Base-by-base conservation (phyloP, 2,797 vertebrate species). In the Rallus crepitans region DNA sequence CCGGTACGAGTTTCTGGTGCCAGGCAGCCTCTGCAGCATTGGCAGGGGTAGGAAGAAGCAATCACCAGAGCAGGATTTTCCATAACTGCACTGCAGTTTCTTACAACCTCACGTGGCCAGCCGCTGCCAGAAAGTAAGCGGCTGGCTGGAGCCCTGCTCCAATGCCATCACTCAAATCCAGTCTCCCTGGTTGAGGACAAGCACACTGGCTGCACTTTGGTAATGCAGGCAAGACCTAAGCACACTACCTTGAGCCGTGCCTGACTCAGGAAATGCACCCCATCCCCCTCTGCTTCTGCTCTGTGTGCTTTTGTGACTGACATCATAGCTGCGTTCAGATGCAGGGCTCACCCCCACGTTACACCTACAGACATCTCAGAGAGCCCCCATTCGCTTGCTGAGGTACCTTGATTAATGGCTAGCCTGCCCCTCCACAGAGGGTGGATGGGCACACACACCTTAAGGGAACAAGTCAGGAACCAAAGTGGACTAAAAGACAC, bases 21-120 rank as follows among this genome's bases (percentile, higher is more conserved):
- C 93, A 96, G 82, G 53, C 92, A 93, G 83, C 63, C 61, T 87
- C 93, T 90, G 96, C 96, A 82, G 96, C 80, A 52, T 57, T 96
- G 96, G 95, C 96, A 90, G 76, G 84, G 82, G 73, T 23, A 76
- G n/a, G 82, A 88, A 84, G 72, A 66, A 75, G 66, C 33, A n/a
- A 53, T 69, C 63, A 82, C 70, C 8, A 19, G 70, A 90, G 55
- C 1, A 86, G 66, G 66, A 80, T 96, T 94, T 96, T 93, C 91
- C 2, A 15, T 87, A 94, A 91, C 61, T 82, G 94, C 93, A 95
- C 87, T 90, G 87, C 94, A 94, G 91, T 21, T 95, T 66, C 91
- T 92, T 84, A 40, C 82, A 76, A 6, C 88, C 95, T 93, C 88
- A 93, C 80, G 85, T 90, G 88, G 93, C 86, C 79, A 19, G 68